Conservation (phyloP, 2,797 vertebrate species). For the Poliocrania exsul region DNA sequence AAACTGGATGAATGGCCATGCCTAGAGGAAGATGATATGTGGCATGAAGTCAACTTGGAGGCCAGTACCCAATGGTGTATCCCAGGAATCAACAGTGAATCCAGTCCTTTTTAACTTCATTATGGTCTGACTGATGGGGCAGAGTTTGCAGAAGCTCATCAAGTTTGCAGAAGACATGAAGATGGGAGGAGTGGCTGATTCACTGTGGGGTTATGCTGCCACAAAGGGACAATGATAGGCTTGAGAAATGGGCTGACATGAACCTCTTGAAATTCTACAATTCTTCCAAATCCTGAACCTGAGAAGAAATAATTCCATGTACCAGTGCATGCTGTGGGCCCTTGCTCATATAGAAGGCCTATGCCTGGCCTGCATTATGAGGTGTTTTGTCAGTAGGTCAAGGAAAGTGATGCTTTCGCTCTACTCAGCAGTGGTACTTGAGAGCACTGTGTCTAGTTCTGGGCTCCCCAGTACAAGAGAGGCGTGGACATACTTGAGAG, state of each 20-base stretch:
- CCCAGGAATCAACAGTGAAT: neutral
- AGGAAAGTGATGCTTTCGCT: neutral
- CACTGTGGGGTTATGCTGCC: too few relatives aligned
- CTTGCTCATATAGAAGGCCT: neutral
- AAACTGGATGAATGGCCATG: neutral
- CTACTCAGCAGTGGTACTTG: neutral
- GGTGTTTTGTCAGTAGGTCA: neutral
- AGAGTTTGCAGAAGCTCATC: too few relatives aligned
- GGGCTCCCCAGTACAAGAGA: neutral
- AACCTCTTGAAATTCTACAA: neutral
- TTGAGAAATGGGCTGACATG: neutral
- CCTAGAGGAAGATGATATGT: neutral
- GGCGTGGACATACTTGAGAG: neutral
- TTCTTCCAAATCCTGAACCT: neutral
- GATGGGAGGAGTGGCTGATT: too few relatives aligned
- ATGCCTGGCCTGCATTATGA: neutral
- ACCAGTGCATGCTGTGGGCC: neutral
- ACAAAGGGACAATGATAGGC: too few relatives aligned
- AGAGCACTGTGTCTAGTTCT: neutral
- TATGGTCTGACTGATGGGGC: neutral
- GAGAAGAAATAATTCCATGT: neutral
- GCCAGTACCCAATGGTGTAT: neutral
- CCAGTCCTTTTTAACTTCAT: neutral
- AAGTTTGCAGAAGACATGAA: too few relatives aligned
- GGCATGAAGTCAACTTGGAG: neutral